Conservation (phyloP, 2,113 vertebrate species). For the Anthoscopus minutus region DNA sequence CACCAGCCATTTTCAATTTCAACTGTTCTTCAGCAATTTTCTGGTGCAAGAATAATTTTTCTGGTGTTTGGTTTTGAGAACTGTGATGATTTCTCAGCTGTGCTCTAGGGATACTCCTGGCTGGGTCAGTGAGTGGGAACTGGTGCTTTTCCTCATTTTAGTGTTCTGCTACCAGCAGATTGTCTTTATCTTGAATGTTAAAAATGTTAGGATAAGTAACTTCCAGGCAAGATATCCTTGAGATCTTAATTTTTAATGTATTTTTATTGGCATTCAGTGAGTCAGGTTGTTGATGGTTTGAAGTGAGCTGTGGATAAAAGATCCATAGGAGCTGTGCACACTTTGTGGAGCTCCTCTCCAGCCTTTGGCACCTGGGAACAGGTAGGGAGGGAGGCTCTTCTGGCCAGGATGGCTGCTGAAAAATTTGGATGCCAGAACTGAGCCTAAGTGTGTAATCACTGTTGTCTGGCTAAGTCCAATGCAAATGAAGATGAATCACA, state of each 20-base stretch:
- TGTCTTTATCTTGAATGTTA: background rate
- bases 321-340: fast-evolving
- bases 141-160: background rate
- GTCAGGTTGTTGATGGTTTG: background rate
- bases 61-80: background rate
- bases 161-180: background rate
- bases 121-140: fast-evolving
- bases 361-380: background rate
- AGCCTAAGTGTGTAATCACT: background rate
- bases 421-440: background rate
- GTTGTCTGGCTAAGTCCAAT: background rate
- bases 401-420: background rate
- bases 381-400: background rate
- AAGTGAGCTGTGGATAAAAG: fast-evolving
- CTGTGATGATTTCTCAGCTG: background rate
- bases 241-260: background rate
- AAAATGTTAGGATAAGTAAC: background rate
- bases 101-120: fast-evolving
- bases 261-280: fast-evolving
- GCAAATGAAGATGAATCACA: conserved; percentile 37
- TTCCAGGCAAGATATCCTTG: background rate
- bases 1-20: fast-evolving
- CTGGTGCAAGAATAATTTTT: fast-evolving
- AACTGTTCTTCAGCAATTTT: background rate
- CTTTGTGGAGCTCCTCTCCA: background rate